Percentiles rank a stretch among this genome's conserved stretches.
These are phyloP conservation scores for Pelobates cultripes DNA, from an alignment of 2,797 vertebrate genomes.

Conservation along the genomic window DNA sequence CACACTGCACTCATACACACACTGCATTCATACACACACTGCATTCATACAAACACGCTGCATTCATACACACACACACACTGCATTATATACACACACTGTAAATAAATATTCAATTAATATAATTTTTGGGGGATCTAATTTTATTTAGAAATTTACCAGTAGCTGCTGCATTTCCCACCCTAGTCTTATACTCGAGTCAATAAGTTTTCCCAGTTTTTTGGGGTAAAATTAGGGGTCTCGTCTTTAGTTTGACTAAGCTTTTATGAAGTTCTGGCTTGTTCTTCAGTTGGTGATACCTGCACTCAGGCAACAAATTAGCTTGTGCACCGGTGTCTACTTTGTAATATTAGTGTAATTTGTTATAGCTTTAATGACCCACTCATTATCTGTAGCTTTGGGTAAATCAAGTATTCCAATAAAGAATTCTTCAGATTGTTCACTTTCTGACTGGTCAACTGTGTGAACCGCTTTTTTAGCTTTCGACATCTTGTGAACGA, in stretches of 20 bases:
- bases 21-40: no score
- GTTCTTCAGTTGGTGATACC: not conserved
- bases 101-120: no score
- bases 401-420: not conserved
- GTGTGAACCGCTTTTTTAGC: not conserved
- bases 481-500: not conserved
- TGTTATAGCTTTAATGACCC: not conserved
- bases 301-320: constrained; percentile 2
- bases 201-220: no score
- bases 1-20: no score
- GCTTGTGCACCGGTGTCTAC: not conserved
- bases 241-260: not conserved
- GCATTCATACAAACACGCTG: no score
- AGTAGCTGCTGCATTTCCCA: no score
- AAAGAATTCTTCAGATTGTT: not conserved
- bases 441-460: constrained; percentile 2
- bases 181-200: no score
- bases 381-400: constrained; percentile 5
- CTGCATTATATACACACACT: no score
- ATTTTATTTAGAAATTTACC: no score
- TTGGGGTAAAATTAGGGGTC: no score
- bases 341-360: not conserved
- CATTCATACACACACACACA: no score
- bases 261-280: not conserved
- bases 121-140: no score